Percentiles rank a stretch among this genome's conserved stretches.
Conservation (phyloP, 2,888 invertebrate species). For the Loripinus fragilis region DNA sequence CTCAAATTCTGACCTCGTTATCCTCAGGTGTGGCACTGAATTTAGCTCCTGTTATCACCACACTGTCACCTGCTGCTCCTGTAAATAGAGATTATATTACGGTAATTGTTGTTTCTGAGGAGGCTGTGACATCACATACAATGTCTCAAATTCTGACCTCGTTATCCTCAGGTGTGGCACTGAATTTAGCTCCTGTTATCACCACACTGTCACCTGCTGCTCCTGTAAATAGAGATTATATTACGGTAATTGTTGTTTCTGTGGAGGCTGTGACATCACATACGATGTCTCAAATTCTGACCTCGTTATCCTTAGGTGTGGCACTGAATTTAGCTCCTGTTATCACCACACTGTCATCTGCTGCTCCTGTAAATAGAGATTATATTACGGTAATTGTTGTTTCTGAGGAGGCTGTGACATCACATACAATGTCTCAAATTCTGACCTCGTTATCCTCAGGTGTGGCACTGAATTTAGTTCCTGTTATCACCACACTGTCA, state of each 20-base stretch:
- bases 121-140: too few species aligned
- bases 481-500: conserved; percentile 59
- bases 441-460: conserved; percentile 61
- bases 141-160: conserved; percentile 69
- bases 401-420: too few species aligned
- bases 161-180: conserved; percentile 54
- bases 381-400: too few species aligned
- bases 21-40: conserved; percentile 62
- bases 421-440: conserved; percentile 72
- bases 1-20: conserved; percentile 70
- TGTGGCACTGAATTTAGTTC: conserved; percentile 69
- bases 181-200: conserved; percentile 74
- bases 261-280: too few species aligned
- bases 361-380: conserved; percentile 8
- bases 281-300: conserved; percentile 67
- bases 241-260: too few species aligned
- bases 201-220: not conserved
- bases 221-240: conserved; percentile 12
- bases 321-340: conserved; percentile 73
- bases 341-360: conserved; percentile 42
- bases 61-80: conserved; percentile 18
- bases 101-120: too few species aligned
- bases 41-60: conserved; percentile 68
- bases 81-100: not conserved
- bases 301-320: conserved; percentile 55